Base-by-base conservation (phyloP, 2,113 vertebrate genomes). In the Melanerpes formicivorus region DNA sequence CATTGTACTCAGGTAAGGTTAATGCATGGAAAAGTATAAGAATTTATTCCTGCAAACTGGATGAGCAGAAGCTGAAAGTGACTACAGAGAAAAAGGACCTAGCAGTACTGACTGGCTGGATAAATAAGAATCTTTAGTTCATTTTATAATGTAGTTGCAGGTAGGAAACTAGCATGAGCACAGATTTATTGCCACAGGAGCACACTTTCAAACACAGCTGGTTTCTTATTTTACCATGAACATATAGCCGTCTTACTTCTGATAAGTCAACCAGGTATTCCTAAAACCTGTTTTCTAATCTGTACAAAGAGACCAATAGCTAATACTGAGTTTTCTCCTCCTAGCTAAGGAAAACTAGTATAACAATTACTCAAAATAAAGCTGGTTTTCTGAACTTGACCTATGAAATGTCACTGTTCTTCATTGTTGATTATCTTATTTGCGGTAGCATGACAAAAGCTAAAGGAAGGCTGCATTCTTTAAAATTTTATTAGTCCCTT, bases 131-230 rank as follows among this genome's bases (percentile, higher is more conserved):
- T 30, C 37, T 85, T 83, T 44, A 62, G 9, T n/a, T 67, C 5
- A 19, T 16, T 3, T 14, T 37, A 11, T 3, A 54, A 50, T 14
- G 19, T 30, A 72, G 18, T 21, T 87, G 56, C 30, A 29, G 4
- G 3, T 42, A 6, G 18, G 30, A 90, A 84, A 71, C 3, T n/a
- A 59, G 25, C 13, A 55, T 5, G 16, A 70, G 18, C 16, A 46
- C 7, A 40, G n/a, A 56, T 23, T 64, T 10, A 52, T 26, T 52
- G 26, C 11, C 48, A 64, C 3, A 19, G 62, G 23, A 74, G 52
- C 1, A 1, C 15, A 56, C 0, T 11, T 37, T 18, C 14, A 46
- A 54, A 63, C 25, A 78, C 7, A 78, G 1, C 3, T 26, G 10
- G 5, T 62, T 66, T 66, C 29, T 46, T n/a, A 55, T 66, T 84